Evolutionary conservation across 2,888 invertebrate species (phyloP), one percentile per base, ranked within the genome.

Genomic region (Oscheius sp.): DNA sequence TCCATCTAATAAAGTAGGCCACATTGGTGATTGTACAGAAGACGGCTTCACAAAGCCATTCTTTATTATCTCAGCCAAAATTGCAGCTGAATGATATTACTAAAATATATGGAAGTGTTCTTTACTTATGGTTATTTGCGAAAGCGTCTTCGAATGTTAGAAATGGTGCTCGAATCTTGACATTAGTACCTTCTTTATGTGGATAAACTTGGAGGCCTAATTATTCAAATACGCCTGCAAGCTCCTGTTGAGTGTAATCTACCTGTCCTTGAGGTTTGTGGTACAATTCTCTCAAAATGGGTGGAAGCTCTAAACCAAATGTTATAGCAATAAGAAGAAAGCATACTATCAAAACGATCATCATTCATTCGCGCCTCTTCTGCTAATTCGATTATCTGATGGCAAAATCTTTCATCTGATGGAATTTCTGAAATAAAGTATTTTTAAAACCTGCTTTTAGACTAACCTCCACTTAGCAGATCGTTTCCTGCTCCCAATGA

Each of bases 1-100:
- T 37, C 70, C 72, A 83, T 91, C 91, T 17, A 96, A 88, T 0
- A 96, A 89, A 72, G 96, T 90, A 0, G 96, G 96, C 96, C 96
- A 96, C 0, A 93, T 92, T 88, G 96, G 96, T 71, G 92, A 90
- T 84, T 89, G 89, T 82, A 96, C 95, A 0, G 96, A 96, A 0
- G 94, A 92, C 0, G 96, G 96, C 72, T 90, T 90, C 27, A 87
- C 87, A 86, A 96, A 96, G 0, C 91, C 91, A 81, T 92, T 93
- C 78, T 93, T 93, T 57, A 89, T 87, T 53, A 96, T 92, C 89
- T 94, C 93, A 0, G 88, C 89, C 74, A 96, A 86, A 65, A 96
- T 91, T 82, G 93, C 93, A 5, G 94, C 88, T 88, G 79, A 53
- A 64, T 10, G 0, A 23, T 20, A 25, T n/a, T n/a, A n/a, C n/a